Evolutionary conservation across 2,888 invertebrate genomes (phyloP), one percentile per base, ranked within the genome.

Genomic region (Diarsia rubi): DNA sequence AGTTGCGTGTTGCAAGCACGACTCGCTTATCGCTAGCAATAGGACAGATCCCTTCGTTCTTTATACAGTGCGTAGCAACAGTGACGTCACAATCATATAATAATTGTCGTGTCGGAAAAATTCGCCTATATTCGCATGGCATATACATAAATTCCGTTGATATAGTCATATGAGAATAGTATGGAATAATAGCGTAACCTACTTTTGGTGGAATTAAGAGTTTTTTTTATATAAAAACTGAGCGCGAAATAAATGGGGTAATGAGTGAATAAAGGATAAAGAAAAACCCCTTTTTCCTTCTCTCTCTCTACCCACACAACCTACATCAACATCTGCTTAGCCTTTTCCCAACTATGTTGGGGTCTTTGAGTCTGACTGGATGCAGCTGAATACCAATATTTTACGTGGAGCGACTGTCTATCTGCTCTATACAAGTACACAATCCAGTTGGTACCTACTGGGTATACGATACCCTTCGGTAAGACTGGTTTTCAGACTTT

Each of bases 51-150:
- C 21, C 37, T 68, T 1, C 44, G 66, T 62, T 66, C 72, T 67
- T 42, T 52, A 69, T 31, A 45, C 44, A 44, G 21, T 31, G 78
- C 84, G 19, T 84, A 79, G 87, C 79, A 88, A 88, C 87, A 83
- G 73, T 75, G 77, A 81, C 79, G 81, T 83, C 80, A 86, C 47
- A 59, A 0, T 19, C 57, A 72, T 73, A 78, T 60, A 63, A 85
- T 80, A 74, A 65, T 68, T 68, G 79, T 69, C 49, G 72, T 69
- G 78, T 68, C 49, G 72, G 75, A 75, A 79, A 85, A 81, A 81
- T 73, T 64, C 76, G 80, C n/a, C 74, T n/a, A 79, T n/a, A 79
- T 80, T 79, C 69, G 65, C 65, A 75, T 79, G 75, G 75, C 57
- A 69, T 70, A 60, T 73, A 60, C 69, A 71, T 79, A 79, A 84